Base-by-base conservation (phyloP, 2,797 vertebrate species). In the Poeciliopsis turneri region DNA sequence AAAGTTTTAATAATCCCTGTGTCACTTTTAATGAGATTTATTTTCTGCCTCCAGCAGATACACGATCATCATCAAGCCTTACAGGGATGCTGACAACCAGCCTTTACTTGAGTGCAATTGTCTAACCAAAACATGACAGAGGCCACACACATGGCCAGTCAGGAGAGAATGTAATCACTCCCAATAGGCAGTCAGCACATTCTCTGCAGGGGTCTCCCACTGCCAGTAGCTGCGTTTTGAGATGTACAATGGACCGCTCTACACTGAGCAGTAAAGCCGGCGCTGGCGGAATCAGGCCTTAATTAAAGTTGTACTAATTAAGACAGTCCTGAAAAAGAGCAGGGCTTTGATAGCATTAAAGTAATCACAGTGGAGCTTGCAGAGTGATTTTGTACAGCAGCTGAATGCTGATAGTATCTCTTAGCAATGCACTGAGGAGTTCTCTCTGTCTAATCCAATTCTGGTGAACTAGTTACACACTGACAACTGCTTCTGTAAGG, bases 251-350 rank as follows among this genome's bases (percentile, higher is more conserved):
- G 59, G 81, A 80, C 74, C 23, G 64, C 64, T 30, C 79, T 30
- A 66, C 39, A 80, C 73, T 43, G 49, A 89, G 77, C 76, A 89
- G 78, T 84, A 85, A 84, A 72, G 84, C 87, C 53, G 79, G 70
- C 45, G 75, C 70, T 77, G 86, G 75, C 88, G 89, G 76, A 93
- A 87, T 89, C 83, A 69, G 80, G 64, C 43, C 83, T 92, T 93
- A 93, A 95, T 95, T 93, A 94, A 92, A 87, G 84, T 90, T 82
- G 86, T 89, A 87, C 88, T 92, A 90, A 94, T 93, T 94, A 91
- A 89, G 87, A 84, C 79, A 72, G 82, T 84, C 82, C 84, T 92
- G 83, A 88, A 85, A 92, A 90, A 83, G 82, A 87, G 84, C 78
- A 5, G 5, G 82, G 84, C 90, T 93, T 91, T 91, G 90, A 92